phyloP scores from a whole-genome alignment of 2,797 vertebrate species.

The Moxostoma hubbsi region DNA sequence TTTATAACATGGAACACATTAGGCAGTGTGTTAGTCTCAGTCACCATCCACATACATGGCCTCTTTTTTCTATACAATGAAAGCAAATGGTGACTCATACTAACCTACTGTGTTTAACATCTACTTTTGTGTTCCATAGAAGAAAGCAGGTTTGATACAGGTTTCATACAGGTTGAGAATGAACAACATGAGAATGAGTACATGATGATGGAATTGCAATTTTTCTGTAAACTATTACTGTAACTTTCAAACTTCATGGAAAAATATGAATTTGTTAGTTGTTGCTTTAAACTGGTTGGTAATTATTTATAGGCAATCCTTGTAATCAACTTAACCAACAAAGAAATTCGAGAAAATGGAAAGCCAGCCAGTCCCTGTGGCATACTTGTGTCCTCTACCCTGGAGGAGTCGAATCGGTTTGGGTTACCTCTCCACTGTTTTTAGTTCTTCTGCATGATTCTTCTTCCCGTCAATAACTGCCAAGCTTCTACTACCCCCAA shows the following conservation, averaged over 20 bases:
- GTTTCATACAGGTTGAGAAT: no score
- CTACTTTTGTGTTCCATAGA: no score
- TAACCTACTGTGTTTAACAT: no score
- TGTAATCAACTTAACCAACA: conserved; percentile 68
- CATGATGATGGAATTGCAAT: no score
- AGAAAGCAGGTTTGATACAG: no score
- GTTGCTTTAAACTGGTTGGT: conserved; percentile 36
- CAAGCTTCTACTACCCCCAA: conserved; percentile 27
- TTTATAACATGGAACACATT: no score
- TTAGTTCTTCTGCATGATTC: conserved; percentile 52
- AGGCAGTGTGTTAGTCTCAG: no score
- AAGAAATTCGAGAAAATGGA: conserved; percentile 64
- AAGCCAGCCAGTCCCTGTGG: conserved; percentile 71
- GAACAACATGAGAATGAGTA: no score
- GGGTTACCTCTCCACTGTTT: conserved; percentile 66
- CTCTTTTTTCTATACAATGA: no score
- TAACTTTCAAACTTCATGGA: conserved; percentile 43
- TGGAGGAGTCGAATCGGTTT: conserved; percentile 60
- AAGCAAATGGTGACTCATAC: no score
- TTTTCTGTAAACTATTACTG: no score
- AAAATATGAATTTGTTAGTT: conserved; percentile 55
- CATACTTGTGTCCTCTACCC: conserved; percentile 58
- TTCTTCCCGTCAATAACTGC: conserved; percentile 48
- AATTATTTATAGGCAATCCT: conserved; percentile 61
- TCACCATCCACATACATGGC: no score